Conservation (phyloP, 2,888 invertebrate genomes). For the Volucella inanis region DNA sequence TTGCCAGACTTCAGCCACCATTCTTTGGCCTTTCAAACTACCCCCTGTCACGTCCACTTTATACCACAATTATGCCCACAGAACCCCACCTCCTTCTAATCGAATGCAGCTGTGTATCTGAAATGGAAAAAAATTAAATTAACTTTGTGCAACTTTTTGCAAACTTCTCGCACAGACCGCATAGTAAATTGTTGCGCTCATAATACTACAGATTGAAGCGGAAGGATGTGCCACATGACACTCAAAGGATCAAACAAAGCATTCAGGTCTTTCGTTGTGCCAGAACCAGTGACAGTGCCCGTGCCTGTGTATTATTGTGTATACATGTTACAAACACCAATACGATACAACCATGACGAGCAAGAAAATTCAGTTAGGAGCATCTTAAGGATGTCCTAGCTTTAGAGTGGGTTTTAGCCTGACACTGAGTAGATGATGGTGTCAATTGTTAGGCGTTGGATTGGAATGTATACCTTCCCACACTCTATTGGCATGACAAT, state of each 20-base stretch:
- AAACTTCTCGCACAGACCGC: slow-evolving; percentile 35
- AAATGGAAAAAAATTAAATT: slow-evolving; percentile 47
- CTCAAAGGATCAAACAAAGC: slow-evolving; percentile 61
- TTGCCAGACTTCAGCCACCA: slow-evolving; percentile 4
- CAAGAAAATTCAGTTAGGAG: slow-evolving; percentile 58
- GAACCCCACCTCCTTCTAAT: not conserved
- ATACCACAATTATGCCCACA: too few relatives aligned
- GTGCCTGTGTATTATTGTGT: not conserved
- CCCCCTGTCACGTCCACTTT: not conserved
- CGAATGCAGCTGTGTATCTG: not conserved
- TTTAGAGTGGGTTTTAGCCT: not conserved
- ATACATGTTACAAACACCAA: slow-evolving; percentile 1
- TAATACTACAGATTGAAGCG: slow-evolving; percentile 6
- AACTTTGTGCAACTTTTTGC: slow-evolving; percentile 52
- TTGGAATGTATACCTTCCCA: slow-evolving; percentile 24
- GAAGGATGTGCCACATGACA: slow-evolving; percentile 52
- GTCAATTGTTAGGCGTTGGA: slow-evolving; percentile 49
- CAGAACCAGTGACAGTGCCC: not conserved
- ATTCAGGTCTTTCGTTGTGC: slow-evolving; percentile 35
- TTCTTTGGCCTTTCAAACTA: slow-evolving; percentile 12
- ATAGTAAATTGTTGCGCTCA: slow-evolving; percentile 50
- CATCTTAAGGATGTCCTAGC: slow-evolving; percentile 30
- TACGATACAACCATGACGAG: slow-evolving; percentile 22
- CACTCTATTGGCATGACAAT: slow-evolving; percentile 25
- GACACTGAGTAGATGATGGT: slow-evolving; percentile 8